These are phyloP conservation scores for Sphaeramia orbicularis DNA, from an alignment of 2,797 vertebrate species.

Conservation along the genomic window DNA sequence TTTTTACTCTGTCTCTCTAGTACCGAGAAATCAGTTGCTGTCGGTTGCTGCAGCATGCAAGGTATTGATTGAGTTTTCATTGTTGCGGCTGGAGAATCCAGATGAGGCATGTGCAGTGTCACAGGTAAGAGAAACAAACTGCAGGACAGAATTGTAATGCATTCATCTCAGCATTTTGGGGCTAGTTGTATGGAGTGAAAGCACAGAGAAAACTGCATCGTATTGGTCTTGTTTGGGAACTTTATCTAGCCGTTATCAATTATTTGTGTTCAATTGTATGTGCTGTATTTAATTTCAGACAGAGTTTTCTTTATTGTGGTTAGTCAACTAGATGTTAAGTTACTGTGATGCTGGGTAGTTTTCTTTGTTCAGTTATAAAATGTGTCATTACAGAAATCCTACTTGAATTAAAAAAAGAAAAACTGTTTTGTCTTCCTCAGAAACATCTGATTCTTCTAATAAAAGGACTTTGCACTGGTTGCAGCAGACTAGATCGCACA, in stretches of 20 bases:
- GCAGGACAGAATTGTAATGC: neutral
- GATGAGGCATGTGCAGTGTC: conserved; percentile 99
- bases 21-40: conserved; percentile 96
- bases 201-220: neutral
- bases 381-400: neutral
- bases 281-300: no score
- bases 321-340: neutral
- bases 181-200: neutral
- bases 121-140: conserved; percentile 88
- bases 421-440: conserved; percentile 70
- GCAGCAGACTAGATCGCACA: conserved; percentile 96
- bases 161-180: neutral
- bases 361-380: neutral
- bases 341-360: neutral
- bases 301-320: neutral
- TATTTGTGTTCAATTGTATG: neutral
- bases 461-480: conserved; percentile 97
- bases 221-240: neutral
- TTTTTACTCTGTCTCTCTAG: conserved; percentile 74
- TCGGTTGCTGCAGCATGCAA: conserved; percentile 98
- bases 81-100: conserved; percentile 96
- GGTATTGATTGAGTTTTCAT: conserved; percentile 97
- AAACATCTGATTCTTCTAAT: conserved; percentile 99
- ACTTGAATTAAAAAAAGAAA: neutral
- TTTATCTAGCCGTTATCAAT: neutral